A percentile compares a stretch with the other conserved stretches of the same genome.
phyloP scores from a whole-genome alignment of 2,888 invertebrate genomes.

The Diadegma fenestrale region DNA sequence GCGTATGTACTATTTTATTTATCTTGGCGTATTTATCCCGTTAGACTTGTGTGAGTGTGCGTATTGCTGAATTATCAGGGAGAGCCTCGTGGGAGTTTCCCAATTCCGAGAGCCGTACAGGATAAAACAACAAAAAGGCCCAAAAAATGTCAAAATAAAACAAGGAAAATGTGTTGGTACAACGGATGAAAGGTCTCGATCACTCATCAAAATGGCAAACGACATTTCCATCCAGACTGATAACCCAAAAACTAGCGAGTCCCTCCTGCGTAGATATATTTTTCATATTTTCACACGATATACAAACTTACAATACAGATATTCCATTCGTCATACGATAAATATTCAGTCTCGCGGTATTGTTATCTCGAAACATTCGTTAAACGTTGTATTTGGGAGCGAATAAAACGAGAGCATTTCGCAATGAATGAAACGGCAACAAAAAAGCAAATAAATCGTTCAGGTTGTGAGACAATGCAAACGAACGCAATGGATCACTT shows the following conservation, averaged over 20 bases:
- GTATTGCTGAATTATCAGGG: conserved; percentile 53
- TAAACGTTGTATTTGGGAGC: conserved; percentile 71
- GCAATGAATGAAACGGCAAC: conserved; percentile 55
- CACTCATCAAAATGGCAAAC: conserved; percentile 65
- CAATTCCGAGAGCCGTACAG: conserved; percentile 22
- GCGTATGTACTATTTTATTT: conserved; percentile 49
- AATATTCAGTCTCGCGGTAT: conserved; percentile 69
- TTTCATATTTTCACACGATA: not conserved
- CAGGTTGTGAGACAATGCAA: conserved; percentile 15
- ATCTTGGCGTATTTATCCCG: conserved; percentile 4
- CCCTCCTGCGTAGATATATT: not conserved
- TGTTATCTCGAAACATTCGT: conserved; percentile 74
- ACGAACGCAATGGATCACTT: conserved; percentile 47
- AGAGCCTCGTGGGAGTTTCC: conserved; percentile 36
- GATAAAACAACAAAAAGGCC: conserved; percentile 39
- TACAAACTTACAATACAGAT: conserved; percentile 10
- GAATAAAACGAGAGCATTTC: conserved; percentile 68
- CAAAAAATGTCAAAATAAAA: conserved; percentile 34
- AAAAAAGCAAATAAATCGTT: conserved; percentile 42
- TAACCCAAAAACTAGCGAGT: conserved; percentile 44
- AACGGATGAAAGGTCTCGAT: conserved; percentile 68
- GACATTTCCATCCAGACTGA: conserved; percentile 64
- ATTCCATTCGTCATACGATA: conserved; percentile 71
- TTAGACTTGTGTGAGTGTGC: not conserved
- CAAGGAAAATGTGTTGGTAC: conserved; percentile 49